Evolutionary conservation across 1,140 invertebrate genomes (phyloP), one percentile per base, ranked within the genome.

Genomic region (Belonocnema kinseyi): DNA sequence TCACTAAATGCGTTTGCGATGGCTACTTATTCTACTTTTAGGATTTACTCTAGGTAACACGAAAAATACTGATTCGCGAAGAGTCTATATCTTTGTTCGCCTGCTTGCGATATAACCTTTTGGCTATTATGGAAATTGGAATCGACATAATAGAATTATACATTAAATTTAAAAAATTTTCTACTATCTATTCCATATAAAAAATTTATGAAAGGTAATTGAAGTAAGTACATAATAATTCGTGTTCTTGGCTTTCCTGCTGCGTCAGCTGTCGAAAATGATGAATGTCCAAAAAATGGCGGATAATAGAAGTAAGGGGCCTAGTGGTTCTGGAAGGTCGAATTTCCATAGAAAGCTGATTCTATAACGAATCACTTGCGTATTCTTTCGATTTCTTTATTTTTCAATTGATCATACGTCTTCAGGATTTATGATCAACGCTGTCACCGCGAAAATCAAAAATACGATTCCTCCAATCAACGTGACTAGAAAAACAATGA

Each of bases 391-490:
- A n/a, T 46, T 75, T 58, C 54, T n/a, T 71, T 61, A 40, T 70
- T 50, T 83, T 70, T 50, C 17, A 61, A 14, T 21, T 74, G 76
- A 82, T 77, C 83, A 88, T 50, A 80, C 70, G 10, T 78, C 78
- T 73, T 90, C 88, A 12, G 94, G 94, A 70, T 93, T 94, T 74
- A 95, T 93, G 86, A 98, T 94, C 58, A 99, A 92, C n/a, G 98
- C 96, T 74, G 96, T 97, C 51, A 98, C 86, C 0, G 97, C 97
- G 92, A 99, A 99, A 66, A 98, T 88, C 17, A 99, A 90, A 91
- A 99, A 99, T 72, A 99, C 97, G 26, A 99, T 86, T 81, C 97
- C 98, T 80, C 98, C 98, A 87, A 98, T 95, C 75, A 98, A 93
- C 33, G 97, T 98, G 33, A 98, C 98, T 97, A 92, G 83, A 95